Evolutionary conservation across 2,888 invertebrate species (phyloP).

Genomic region (Ophion slaviceki): DNA sequence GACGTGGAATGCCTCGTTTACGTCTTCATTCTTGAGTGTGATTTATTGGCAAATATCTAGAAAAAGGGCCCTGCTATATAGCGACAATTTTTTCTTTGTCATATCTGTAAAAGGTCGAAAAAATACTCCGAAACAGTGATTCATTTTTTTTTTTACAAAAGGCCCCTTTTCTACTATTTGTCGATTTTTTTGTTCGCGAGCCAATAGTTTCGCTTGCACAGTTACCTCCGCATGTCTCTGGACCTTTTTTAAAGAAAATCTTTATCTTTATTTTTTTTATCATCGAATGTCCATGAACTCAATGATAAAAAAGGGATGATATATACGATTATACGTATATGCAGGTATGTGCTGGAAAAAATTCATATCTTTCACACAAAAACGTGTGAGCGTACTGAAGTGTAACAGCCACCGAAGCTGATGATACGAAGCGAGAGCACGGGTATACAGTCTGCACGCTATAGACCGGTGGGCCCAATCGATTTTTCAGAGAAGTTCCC

Average conservation of each 20-base stretch:
- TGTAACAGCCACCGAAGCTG: slow-evolving; percentile 27
- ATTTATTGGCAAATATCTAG: no score
- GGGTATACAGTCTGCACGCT: slow-evolving; percentile 12
- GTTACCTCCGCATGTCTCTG: not conserved
- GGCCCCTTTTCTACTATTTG: no score
- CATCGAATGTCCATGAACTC: not conserved
- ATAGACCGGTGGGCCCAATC: slow-evolving; percentile 49
- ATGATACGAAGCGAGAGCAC: slow-evolving; percentile 45
- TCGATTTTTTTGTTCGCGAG: no score
- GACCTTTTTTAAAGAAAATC: not conserved
- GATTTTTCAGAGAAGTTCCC: slow-evolving; percentile 60
- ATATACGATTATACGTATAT: not conserved
- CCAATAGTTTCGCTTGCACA: no score
- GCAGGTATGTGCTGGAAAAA: not conserved
- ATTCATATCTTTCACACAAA: not conserved
- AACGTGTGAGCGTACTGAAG: slow-evolving; percentile 3
- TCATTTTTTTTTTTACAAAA: no score
- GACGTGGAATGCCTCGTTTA: no score
- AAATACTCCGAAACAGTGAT: no score
- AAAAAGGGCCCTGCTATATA: no score
- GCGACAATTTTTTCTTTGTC: no score
- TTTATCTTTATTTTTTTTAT: not conserved
- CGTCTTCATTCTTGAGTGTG: no score
- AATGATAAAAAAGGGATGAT: not conserved
- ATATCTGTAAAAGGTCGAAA: no score